phyloP scores from a whole-genome alignment of 2,797 vertebrate genomes.

The Odontamblyopus rebecca region DNA sequence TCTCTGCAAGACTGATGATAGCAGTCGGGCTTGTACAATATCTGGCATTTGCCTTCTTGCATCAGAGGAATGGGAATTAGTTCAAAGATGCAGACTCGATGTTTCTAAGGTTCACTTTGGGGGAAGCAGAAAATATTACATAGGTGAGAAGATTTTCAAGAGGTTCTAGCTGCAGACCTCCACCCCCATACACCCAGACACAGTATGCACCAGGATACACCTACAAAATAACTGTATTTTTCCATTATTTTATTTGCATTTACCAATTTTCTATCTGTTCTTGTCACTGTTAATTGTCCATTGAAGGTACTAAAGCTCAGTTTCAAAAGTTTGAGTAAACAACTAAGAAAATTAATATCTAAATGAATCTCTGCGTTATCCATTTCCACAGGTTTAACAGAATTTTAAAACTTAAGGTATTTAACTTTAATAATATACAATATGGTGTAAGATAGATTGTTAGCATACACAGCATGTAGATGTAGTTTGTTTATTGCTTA shows the following conservation, averaged over 20 bases:
- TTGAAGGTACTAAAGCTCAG: not conserved
- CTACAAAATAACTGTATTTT: not conserved
- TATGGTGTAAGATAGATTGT: too few relatives aligned
- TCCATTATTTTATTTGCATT: not conserved
- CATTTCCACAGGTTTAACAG: not conserved
- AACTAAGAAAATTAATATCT: not conserved
- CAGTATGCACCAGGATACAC: not conserved
- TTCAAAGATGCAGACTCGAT: constrained; percentile 16
- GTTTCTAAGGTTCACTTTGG: not conserved
- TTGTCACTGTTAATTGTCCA: too few relatives aligned
- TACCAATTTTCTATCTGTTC: too few relatives aligned
- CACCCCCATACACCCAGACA: not conserved
- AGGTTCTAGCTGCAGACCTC: not conserved
- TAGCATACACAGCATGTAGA: not conserved
- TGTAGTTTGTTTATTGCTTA: too few relatives aligned
- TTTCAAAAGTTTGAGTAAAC: not conserved
- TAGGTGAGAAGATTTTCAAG: not conserved
- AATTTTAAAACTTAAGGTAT: not conserved
- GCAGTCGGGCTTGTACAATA: constrained; percentile 40
- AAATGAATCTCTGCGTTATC: not conserved
- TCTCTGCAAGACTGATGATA: constrained; percentile 58
- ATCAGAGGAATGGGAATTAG: constrained; percentile 36
- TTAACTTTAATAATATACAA: not conserved
- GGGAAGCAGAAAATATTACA: not conserved
- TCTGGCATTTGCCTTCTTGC: constrained; percentile 56